Base-by-base conservation (phyloP, 2,113 vertebrate species). In the Theristicus caerulescens region DNA sequence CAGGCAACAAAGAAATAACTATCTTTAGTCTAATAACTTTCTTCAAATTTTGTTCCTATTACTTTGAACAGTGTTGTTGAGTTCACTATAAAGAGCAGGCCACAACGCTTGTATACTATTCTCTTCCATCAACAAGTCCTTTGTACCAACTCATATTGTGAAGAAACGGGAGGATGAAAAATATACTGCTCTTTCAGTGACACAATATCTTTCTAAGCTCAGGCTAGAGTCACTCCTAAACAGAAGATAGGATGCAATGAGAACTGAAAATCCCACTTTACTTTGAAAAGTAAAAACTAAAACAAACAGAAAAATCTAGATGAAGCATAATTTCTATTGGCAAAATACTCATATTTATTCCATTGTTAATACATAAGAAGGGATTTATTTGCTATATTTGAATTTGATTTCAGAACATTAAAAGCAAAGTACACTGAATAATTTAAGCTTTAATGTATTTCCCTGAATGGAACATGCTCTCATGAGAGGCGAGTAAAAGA, bases 341-440 rank as follows among this genome's bases (percentile, higher is more conserved):
- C 73, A 89, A 92, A 95, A 81, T 16, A 54, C 31, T 25, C 4
- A 0, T 42, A 59, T 88, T 86, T 93, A 88, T 95, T 94, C 92
- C 90, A 91, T 95, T 96, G 67, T 93, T 82, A 92, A 93, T 89
- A 82, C 55, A 91, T 88, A 97, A 96, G 66, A 74, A 82, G 78
- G 79, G 84, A 92, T 94, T 96, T 93, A 88, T 96, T 97, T 95
- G 54, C 54, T 55, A 49, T 49, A 82, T 61, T 67, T 57, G 47
- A 92, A 91, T 97, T 95, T 87, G 55, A 97, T 97, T 96, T 84
- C 54, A 49, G 82, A 95, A 93, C 93, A 83, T 95, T 90, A 94
- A 79, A 93, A 96, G 74, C 71, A 78, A 76, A 78, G 18, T 51
- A 54, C 29, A n/a, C 57, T 96, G 86, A 97, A 97, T 92, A 90